A percentile compares a stretch with the other conserved stretches of the same genome.
Evolutionary conservation across 2,113 vertebrate genomes (phyloP).

Genomic region (Albula goreensis): DNA sequence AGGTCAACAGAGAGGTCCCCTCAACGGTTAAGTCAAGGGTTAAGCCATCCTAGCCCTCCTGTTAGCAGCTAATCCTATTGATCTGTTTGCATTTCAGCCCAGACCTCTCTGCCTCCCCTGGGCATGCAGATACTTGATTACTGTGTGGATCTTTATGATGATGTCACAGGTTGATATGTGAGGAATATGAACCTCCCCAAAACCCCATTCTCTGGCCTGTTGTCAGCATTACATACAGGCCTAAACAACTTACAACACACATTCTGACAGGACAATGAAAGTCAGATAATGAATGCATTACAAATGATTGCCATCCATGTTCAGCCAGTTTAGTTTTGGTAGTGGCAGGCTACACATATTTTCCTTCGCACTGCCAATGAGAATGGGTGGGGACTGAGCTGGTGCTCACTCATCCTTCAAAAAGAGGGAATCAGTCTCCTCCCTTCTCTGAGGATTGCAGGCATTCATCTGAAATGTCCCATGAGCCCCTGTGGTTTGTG

Average conservation of each 20-base stretch:
- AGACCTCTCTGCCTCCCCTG: constrained; percentile 11
- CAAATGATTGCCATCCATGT: no score
- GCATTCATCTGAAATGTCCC: background rate
- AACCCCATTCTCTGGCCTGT: no score
- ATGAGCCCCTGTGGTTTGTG: background rate
- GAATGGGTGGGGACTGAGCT: constrained; percentile 5
- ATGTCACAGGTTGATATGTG: background rate
- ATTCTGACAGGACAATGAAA: no score
- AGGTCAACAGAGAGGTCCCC: constrained; percentile 18
- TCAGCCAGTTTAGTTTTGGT: background rate
- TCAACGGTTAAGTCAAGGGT: constrained; percentile 43
- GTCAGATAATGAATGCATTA: no score
- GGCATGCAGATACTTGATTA: constrained; percentile 11
- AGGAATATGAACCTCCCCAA: background rate
- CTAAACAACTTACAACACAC: no score
- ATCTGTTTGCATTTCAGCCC: constrained; percentile 42
- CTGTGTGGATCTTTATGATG: constrained; percentile 6
- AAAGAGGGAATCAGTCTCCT: constrained; percentile 7
- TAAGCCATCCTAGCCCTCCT: constrained; percentile 39
- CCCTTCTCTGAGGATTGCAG: background rate
- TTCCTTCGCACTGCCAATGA: background rate
- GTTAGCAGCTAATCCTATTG: constrained; percentile 40
- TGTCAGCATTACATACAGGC: no score
- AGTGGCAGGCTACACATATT: background rate
- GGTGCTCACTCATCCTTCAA: constrained; percentile 11